phyloP scores from a whole-genome alignment of 1,140 invertebrate species.

The Helicoverpa zea region DNA sequence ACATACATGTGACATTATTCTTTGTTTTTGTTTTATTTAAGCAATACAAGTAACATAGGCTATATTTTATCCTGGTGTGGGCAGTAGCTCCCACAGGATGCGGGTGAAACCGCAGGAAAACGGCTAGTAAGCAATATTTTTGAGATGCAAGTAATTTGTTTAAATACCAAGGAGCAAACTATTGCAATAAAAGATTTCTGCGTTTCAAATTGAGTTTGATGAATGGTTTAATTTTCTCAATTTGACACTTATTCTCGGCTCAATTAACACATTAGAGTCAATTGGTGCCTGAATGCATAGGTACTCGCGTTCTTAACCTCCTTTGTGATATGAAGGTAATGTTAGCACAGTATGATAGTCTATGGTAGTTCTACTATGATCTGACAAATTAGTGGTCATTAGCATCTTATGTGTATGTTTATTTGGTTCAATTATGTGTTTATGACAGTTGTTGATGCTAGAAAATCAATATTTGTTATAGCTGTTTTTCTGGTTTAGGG shows the following conservation, averaged over 20 bases:
- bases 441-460: too few species aligned
- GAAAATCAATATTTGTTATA: too few species aligned
- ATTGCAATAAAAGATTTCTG: too few species aligned
- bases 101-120: too few species aligned
- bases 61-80: too few species aligned
- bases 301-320: constrained; percentile 27
- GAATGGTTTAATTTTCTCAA: constrained; percentile 11
- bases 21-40: background rate
- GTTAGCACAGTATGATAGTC: background rate
- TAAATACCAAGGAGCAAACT: too few species aligned
- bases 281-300: constrained; percentile 26
- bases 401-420: background rate
- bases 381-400: background rate
- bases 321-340: constrained; percentile 32
- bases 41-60: too few species aligned
- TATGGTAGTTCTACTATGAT: background rate
- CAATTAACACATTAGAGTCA: constrained; percentile 35
- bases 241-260: constrained; percentile 18
- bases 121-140: too few species aligned
- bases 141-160: too few species aligned
- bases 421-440: background rate
- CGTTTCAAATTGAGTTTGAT: background rate
- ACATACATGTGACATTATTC: too few species aligned
- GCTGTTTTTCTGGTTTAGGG: too few species aligned
- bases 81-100: too few species aligned